A percentile compares a stretch with the other conserved stretches of the same genome.
Conservation (phyloP, 92 coral and sea anemone genomes). For the Bergia sp. region DNA sequence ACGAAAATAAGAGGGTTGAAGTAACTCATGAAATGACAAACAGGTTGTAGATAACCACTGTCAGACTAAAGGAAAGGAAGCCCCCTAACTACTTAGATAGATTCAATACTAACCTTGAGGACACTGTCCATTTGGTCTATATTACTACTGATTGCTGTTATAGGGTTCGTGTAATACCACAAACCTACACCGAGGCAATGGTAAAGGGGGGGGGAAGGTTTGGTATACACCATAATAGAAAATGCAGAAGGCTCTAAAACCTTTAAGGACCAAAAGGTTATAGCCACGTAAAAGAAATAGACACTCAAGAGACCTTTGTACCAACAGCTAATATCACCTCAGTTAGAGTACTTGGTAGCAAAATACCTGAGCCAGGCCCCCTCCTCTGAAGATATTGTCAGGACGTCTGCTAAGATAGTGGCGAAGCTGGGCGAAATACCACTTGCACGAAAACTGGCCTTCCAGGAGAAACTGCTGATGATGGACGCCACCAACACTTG, state of each 20-base stretch:
- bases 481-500: not conserved
- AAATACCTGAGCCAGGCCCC: not conserved
- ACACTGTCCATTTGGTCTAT: not conserved
- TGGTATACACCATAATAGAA: conserved; percentile 12
- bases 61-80: conserved; percentile 39
- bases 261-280: conserved; percentile 24
- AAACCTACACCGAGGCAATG: not conserved
- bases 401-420: not conserved
- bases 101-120: conserved; percentile 4
- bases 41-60: not conserved
- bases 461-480: not conserved
- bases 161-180: conserved; percentile 34
- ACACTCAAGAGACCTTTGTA: conserved; percentile 22
- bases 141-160: conserved; percentile 38
- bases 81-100: conserved; percentile 37
- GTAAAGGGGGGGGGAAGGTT: not conserved
- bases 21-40: not conserved
- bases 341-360: conserved; percentile 1
- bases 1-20: conserved; percentile 12
- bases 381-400: not conserved
- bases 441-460: not conserved
- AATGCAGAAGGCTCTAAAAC: conserved; percentile 13
- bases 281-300: conserved; percentile 6
- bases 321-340: conserved; percentile 43
- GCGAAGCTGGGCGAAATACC: not conserved